These are phyloP conservation scores for Pterobdella sp. DNA, from an alignment of 2,888 invertebrate genomes.

Conservation along the genomic window DNA sequence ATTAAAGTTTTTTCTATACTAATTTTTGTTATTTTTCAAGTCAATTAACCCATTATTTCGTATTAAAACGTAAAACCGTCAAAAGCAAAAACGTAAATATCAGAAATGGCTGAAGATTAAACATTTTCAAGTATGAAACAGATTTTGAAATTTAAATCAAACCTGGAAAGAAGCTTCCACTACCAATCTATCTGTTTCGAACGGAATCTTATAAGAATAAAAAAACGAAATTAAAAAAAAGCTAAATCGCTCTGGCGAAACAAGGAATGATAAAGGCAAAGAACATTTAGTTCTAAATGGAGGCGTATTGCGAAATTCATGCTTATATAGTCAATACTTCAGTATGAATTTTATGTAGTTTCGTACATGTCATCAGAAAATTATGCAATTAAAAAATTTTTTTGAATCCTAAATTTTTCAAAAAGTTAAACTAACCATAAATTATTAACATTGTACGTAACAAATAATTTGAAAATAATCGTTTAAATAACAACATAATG, in stretches of 20 bases:
- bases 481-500: no score
- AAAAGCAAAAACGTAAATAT: background rate
- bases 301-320: no score
- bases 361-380: no score
- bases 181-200: constrained; percentile 28
- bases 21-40: constrained; percentile 5
- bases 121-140: background rate
- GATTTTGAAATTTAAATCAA: constrained; percentile 8
- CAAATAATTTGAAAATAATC: no score
- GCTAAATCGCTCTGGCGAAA: background rate
- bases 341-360: no score
- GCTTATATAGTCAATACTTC: no score
- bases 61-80: background rate
- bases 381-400: no score
- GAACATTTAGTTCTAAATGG: no score
- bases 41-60: background rate
- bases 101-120: background rate
- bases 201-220: constrained; percentile 31
- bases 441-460: no score
- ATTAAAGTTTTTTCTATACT: background rate
- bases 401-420: no score
- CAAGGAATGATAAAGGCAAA: background rate
- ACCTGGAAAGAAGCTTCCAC: constrained; percentile 33
- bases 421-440: no score
- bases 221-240: constrained; percentile 19